phyloP scores from a whole-genome alignment of 2,797 vertebrate species.

The Poeciliopsis presidionis region DNA sequence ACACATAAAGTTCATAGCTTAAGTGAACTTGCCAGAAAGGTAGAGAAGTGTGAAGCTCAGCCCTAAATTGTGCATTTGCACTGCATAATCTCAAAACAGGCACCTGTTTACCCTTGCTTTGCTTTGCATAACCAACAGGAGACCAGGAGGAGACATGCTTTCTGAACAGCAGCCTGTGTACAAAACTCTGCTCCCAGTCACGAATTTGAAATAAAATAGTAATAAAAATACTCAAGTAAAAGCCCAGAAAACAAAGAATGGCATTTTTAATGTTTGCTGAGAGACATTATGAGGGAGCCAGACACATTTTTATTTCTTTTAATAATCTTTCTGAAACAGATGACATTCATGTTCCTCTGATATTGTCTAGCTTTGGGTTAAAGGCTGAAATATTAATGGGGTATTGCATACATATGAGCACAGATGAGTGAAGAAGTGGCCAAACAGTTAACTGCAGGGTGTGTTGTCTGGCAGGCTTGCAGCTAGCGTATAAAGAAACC shows the following conservation, averaged over 20 bases:
- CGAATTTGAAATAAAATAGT: constrained; percentile 43
- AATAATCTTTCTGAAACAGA: constrained; percentile 76
- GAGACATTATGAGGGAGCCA: constrained; percentile 37
- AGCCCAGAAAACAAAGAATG: constrained; percentile 50
- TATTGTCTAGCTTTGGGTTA: constrained; percentile 65
- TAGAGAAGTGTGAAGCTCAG: constrained; percentile 27
- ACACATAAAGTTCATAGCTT: constrained; percentile 31
- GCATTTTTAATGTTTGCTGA: constrained; percentile 53
- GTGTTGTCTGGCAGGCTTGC: constrained; percentile 26
- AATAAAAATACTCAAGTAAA: constrained; percentile 39
- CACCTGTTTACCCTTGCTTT: constrained; percentile 72
- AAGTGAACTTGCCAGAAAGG: constrained; percentile 40
- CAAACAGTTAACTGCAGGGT: constrained; percentile 46
- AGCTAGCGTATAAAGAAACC: constrained; percentile 12
- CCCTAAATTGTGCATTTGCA: constrained; percentile 41
- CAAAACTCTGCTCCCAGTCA: constrained; percentile 67
- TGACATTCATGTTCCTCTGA: constrained; percentile 67
- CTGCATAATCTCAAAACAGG: constrained; percentile 68
- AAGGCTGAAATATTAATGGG: constrained; percentile 68
- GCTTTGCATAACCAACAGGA: constrained; percentile 58
- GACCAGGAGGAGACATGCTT: constrained; percentile 56
- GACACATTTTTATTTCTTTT: constrained; percentile 56
- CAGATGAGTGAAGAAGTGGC: constrained; percentile 51
- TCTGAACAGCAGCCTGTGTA: constrained; percentile 57
- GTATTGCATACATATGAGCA: constrained; percentile 61